A percentile compares a stretch with the other conserved stretches of the same genome.
These are phyloP conservation scores for Pollenia amentaria DNA, from an alignment of 2,888 invertebrate species.

Conservation along the genomic window DNA sequence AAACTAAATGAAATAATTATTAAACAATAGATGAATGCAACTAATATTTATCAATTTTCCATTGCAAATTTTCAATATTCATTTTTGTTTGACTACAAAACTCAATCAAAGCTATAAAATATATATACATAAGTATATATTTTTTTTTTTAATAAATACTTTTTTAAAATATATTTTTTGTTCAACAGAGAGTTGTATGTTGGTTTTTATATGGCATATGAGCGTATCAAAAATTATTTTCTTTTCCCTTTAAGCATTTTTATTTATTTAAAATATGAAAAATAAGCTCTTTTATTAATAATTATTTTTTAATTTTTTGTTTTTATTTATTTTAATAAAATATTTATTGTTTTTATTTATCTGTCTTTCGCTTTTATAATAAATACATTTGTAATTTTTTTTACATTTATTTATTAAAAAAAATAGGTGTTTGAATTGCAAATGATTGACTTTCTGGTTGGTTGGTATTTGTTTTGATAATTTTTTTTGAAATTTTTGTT, in stretches of 20 bases:
- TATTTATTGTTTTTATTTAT: constrained; percentile 57
- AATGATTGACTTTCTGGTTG: constrained; percentile 68
- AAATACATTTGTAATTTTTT: constrained; percentile 40
- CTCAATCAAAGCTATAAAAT: constrained; percentile 46
- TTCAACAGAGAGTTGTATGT: constrained; percentile 20
- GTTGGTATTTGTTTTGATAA: constrained; percentile 57
- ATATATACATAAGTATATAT: constrained; percentile 2
- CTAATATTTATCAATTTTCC: background rate
- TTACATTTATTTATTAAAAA: constrained; percentile 51
- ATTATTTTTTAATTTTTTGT: constrained; percentile 11
- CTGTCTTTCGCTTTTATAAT: constrained; percentile 26
- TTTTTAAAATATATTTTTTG: constrained; percentile 7
- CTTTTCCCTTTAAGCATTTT: constrained; percentile 50
- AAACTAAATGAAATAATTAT: constrained; percentile 16
- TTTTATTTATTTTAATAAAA: constrained; percentile 42
- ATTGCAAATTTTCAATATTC: background rate
- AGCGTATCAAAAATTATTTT: constrained; percentile 72
- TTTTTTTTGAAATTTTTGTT: background rate
- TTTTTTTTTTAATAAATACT: constrained; percentile 27
- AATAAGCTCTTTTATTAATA: constrained; percentile 69
- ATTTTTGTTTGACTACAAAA: constrained; percentile 24
- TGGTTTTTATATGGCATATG: constrained; percentile 69
- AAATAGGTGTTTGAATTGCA: constrained; percentile 70
- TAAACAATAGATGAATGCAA: constrained; percentile 7
- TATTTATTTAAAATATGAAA: constrained; percentile 60